Conservation (phyloP, 2,888 invertebrate species). For the Amaurobius ferox region DNA sequence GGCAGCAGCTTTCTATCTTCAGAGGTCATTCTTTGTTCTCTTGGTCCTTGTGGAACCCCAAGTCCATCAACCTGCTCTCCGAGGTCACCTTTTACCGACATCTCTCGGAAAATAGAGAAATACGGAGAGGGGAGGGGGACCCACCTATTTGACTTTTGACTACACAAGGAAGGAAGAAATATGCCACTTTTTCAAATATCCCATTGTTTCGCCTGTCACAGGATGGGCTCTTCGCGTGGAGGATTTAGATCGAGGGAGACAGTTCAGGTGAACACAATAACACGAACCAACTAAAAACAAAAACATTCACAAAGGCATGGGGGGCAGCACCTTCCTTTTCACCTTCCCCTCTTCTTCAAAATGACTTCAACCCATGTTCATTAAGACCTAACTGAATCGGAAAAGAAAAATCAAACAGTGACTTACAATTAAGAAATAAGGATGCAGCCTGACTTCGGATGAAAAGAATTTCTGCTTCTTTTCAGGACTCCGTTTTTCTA, state of each 20-base stretch:
- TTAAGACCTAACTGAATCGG: conserved; percentile 12
- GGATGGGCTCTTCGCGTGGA: conserved; percentile 47
- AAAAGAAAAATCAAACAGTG: conserved; percentile 14
- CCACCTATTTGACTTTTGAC: conserved; percentile 21
- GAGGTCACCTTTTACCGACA: conserved; percentile 69
- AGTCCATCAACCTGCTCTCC: conserved; percentile 65
- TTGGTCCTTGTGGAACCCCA: conserved; percentile 65
- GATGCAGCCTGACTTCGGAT: not conserved
- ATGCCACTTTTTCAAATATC: conserved; percentile 67
- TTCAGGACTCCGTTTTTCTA: not conserved
- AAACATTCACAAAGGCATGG: not conserved
- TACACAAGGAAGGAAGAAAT: conserved; percentile 54
- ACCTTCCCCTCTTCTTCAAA: not conserved
- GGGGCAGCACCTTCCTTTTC: conserved; percentile 12
- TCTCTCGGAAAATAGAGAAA: conserved; percentile 49
- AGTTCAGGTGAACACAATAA: conserved; percentile 17
- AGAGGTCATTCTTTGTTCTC: conserved; percentile 70
- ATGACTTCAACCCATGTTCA: conserved; percentile 16
- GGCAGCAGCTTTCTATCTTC: not conserved
- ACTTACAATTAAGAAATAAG: conserved; percentile 12
- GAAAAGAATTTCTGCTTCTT: not conserved
- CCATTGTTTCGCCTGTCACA: conserved; percentile 69
- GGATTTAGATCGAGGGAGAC: conserved; percentile 54
- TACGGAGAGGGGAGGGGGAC: conserved; percentile 16
- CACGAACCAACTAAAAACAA: conserved; percentile 14